Base-by-base conservation (phyloP, 2,797 vertebrate species). In the Cichlasoma orientale region DNA sequence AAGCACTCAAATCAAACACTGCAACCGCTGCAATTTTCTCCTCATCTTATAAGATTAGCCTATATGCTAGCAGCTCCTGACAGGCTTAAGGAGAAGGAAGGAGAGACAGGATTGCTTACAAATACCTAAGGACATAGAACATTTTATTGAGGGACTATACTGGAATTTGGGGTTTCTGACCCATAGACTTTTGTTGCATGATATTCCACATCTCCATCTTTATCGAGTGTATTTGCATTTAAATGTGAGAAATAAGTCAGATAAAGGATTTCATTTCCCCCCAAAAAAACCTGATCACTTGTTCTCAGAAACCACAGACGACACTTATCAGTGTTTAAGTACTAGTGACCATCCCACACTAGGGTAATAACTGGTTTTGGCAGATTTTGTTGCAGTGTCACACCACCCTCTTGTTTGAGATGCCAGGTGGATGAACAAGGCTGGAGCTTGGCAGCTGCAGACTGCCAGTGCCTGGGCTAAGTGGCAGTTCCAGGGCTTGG, bases 361-460 rank as follows among this genome's bases (percentile, higher is more conserved):
- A 77, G 19, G 72, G 71, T 61, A 74, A 82, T 57, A 69, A 68
- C 31, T 8, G 13, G 47, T 31, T 86, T 44, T 86, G 86, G 83
- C 85, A 71, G 70, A 70, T 63, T 78, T 23, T 50, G 63, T 19
- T 56, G 70, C 54, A 71, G 77, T 19, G 56, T 72, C 63, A 73
- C 27, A 13, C 27, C 66, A 14, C 38, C 61, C 73, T 78, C 57
- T 54, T n/a, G 19, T 59, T 44, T 57, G 55, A 84, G 38, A 69
- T 25, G 85, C 86, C 92, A 93, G 91, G 87, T 88, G 80, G 88
- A 90, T 29, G 82, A 78, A 82, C 79, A 44, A 52, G 74, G 83
- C 79, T 71, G 75, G 61, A 83, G 84, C 36, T 71, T 33, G 77
- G 54, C 47, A 79, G 79, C 80, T 80, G 74, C 76, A 69, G 84